phyloP scores from a whole-genome alignment of 1,140 invertebrate species.

The Lordiphosa stackelbergi region DNA sequence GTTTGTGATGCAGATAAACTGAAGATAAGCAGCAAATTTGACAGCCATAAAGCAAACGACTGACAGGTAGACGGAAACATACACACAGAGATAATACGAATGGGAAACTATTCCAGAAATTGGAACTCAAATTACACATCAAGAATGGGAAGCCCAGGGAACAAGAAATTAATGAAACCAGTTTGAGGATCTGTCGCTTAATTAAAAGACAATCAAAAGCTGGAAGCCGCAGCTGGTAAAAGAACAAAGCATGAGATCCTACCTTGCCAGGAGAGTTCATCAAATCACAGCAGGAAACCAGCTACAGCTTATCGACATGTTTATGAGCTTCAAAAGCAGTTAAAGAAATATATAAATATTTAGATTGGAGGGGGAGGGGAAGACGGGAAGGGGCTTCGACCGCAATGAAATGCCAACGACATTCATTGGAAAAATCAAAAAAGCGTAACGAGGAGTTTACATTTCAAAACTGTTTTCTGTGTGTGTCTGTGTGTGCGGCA shows the following conservation, averaged over 20 bases:
- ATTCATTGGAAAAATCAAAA: conserved; percentile 69
- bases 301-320: conserved; percentile 47
- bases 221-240: conserved; percentile 25
- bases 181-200: conserved; percentile 61
- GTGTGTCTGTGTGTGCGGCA: conserved; percentile 1
- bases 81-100: conserved; percentile 3
- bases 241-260: conserved; percentile 26
- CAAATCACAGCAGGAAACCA: conserved; percentile 27
- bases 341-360: conserved; percentile 63
- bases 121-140: conserved; percentile 30
- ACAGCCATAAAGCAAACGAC: conserved; percentile 61
- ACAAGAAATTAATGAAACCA: conserved; percentile 52
- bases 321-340: conserved; percentile 48
- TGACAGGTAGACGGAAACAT: conserved; percentile 36
- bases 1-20: conserved; percentile 41
- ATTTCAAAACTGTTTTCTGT: conserved; percentile 22
- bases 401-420: conserved; percentile 72
- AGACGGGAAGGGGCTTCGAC: neutral
- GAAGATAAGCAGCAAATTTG: conserved; percentile 67
- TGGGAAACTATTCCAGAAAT: conserved; percentile 1
- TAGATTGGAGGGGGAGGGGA: conserved; percentile 27
- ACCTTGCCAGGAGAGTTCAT: conserved; percentile 25
- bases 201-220: conserved; percentile 72
- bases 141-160: conserved; percentile 10
- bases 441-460: conserved; percentile 58